Evolutionary conservation across 2,888 invertebrate genomes (phyloP).

Genomic region (Cerastis rubricosa): DNA sequence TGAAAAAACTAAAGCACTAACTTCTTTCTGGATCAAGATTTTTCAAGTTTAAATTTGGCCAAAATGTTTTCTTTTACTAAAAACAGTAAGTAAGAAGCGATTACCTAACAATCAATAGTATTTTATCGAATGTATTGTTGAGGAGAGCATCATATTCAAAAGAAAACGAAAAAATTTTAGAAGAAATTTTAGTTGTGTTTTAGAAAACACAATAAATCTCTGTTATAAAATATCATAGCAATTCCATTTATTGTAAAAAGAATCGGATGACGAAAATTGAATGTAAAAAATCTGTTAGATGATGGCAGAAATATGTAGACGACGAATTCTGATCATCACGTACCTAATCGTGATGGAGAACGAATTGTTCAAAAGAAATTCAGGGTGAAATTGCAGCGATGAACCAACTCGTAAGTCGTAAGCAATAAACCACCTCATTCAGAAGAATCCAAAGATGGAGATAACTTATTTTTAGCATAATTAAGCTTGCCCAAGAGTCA

Average conservation of each 20-base stretch:
- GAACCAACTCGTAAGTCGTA: too few species aligned
- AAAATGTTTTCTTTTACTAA: background rate
- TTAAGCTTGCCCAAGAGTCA: background rate
- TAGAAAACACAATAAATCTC: background rate
- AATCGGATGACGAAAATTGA: background rate
- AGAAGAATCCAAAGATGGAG: background rate
- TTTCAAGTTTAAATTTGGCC: background rate
- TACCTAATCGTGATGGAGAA: background rate
- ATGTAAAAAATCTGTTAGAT: background rate
- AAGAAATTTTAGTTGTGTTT: slow-evolving; percentile 6
- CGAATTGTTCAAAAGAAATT: background rate
- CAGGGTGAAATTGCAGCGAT: background rate
- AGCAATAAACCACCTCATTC: background rate
- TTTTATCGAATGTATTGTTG: background rate
- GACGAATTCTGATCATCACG: background rate
- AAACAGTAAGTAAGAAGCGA: background rate
- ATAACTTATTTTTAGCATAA: background rate
- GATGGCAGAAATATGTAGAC: too few species aligned
- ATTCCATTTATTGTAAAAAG: background rate
- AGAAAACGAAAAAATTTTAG: too few species aligned
- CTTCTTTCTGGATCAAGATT: background rate
- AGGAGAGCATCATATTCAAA: background rate
- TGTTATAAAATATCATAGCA: background rate
- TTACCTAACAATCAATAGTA: background rate
- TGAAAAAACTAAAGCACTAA: background rate